These are phyloP conservation scores for Epiblema foenella DNA, from an alignment of 2,888 invertebrate species.

Conservation along the genomic window DNA sequence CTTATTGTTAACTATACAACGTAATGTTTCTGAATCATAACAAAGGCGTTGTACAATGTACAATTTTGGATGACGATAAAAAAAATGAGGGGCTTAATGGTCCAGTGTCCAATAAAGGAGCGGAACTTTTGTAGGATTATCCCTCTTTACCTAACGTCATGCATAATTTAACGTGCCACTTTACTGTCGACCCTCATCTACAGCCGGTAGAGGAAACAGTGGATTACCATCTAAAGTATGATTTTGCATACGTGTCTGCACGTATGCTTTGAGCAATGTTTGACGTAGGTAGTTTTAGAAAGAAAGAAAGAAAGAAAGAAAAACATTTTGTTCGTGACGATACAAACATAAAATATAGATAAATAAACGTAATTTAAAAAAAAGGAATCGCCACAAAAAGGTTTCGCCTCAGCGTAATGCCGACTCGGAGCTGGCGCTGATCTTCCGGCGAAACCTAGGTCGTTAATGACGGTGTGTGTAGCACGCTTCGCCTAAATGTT, in stretches of 20 bases:
- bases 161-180: conserved; percentile 78
- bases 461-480: too few relatives aligned
- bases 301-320: too few relatives aligned
- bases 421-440: too few relatives aligned
- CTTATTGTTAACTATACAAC: conserved; percentile 26
- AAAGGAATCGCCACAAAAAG: too few relatives aligned
- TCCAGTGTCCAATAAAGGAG: conserved; percentile 69
- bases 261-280: background rate
- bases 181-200: conserved; percentile 76
- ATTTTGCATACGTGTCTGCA: conserved; percentile 26
- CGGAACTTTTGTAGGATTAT: conserved; percentile 74
- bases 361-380: too few relatives aligned
- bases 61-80: conserved; percentile 40
- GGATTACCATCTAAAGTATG: conserved; percentile 36
- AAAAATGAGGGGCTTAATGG: conserved; percentile 53
- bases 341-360: too few relatives aligned
- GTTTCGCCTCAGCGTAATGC: too few relatives aligned
- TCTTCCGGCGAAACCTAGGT: too few relatives aligned
- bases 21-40: conserved; percentile 39
- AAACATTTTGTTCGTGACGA: too few relatives aligned
- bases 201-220: conserved; percentile 56
- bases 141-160: conserved; percentile 75
- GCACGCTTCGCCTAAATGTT: too few relatives aligned
- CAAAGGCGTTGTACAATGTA: conserved; percentile 37
- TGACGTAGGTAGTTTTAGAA: background rate